Evolutionary conservation across 2,113 vertebrate species (phyloP), one percentile per base, ranked within the genome.

Genomic region (Odocoileus hemionus): DNA sequence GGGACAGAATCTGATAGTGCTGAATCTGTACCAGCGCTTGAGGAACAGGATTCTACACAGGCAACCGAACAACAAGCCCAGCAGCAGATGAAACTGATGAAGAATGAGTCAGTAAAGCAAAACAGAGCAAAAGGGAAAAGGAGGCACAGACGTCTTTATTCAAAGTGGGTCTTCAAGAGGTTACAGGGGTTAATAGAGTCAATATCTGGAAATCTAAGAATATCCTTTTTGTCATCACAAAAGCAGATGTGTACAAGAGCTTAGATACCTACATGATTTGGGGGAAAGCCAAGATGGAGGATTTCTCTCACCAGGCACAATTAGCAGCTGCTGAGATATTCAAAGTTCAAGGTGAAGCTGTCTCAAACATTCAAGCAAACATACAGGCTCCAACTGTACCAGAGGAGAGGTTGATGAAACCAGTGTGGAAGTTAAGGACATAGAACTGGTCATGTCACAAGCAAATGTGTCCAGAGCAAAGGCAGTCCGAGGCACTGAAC

Each of bases 121-220:
- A 39, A 25, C 21, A 74, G 67, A 74, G 67, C 67, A 12, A 12
- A 74, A 39, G 67, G 10, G 67, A 74, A 39, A 39, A 39, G 36
- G 39, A 74, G 21, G 36, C 11, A 39, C 67, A 74, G 67, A 25
- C 2, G 5, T 25, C 99, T 16, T 99, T 99, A 99, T 99, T 99
- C 93, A 99, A 99, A 97, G 98, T 99, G 98, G 99, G 99, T 98
- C 99, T 99, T 98, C 99, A 99, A 94, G 99, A 99, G 98, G 99
- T 99, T 98, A 99, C 99, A 0, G 99, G 99, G 36, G 99, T 99
- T 94, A 99, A 99, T 97, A 99, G 99, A 95, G 99, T 99, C 98
- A 99, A 99, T 92, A 99, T 99, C 98, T 99, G 99, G 97, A 99
- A 99, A 98, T 99, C 99, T 79, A 99, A 99, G 99, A 99, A 99